Conservation (phyloP, 2,113 vertebrate species). For the Gopherus evgoodei region DNA sequence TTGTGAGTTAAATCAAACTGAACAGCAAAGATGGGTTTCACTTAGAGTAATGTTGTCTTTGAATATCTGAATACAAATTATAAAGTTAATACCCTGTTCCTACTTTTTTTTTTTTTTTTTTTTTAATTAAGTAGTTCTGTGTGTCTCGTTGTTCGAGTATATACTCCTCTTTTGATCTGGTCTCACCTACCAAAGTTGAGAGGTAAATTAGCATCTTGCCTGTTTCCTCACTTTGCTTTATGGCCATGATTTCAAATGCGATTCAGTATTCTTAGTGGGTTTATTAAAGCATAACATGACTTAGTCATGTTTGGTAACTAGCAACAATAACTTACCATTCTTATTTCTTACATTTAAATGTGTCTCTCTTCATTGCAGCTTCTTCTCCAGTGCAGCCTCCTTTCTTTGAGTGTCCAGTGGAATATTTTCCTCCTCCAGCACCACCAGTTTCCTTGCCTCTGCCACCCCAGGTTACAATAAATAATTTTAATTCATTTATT, state of each 20-base stretch:
- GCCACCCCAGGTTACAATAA: conserved; percentile 81
- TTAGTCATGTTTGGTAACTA: not conserved
- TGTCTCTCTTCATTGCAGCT: conserved; percentile 59
- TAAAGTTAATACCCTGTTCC: not conserved
- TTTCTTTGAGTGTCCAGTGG: conserved; percentile 81
- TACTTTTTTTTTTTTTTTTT: no score
- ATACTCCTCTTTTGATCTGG: not conserved
- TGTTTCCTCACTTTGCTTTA: not conserved
- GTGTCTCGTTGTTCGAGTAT: rapidly evolving
- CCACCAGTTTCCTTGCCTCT: conserved; percentile 77
- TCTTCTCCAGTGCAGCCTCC: conserved; percentile 80
- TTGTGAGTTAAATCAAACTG: not conserved
- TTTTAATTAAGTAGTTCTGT: not conserved
- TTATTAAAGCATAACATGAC: not conserved
- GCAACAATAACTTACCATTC: not conserved
- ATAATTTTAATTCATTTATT: conserved; percentile 46
- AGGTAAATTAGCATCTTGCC: not conserved
- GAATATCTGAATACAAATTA: rapidly evolving
- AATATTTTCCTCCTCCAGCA: conserved; percentile 80
- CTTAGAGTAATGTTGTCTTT: not conserved
- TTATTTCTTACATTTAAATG: not conserved
- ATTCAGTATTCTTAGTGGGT: not conserved
- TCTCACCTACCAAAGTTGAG: not conserved
- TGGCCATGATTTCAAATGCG: not conserved
- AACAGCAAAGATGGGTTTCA: not conserved